A percentile compares a stretch with the other conserved stretches of the same genome.
phyloP scores from a whole-genome alignment of 2,797 vertebrate species.

The Helarctos malayanus region DNA sequence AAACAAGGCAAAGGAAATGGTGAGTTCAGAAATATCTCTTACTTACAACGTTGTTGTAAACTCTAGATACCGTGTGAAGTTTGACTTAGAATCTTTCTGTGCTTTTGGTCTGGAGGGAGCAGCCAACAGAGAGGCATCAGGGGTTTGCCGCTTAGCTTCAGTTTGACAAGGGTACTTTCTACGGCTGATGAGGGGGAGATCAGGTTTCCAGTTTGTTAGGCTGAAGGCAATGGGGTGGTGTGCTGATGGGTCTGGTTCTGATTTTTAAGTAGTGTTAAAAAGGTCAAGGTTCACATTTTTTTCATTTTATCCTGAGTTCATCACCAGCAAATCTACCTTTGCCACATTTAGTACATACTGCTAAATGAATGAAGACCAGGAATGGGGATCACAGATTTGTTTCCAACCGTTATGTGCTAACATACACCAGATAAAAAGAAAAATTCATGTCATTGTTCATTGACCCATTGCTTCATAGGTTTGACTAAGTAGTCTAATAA shows the following conservation, averaged over 20 bases:
- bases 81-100: constrained; percentile 26
- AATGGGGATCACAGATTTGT: background rate
- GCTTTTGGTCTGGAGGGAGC: background rate
- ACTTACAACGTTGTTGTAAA: background rate
- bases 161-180: constrained; percentile 77
- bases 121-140: background rate
- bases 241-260: constrained; percentile 75
- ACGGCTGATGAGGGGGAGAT: constrained; percentile 68
- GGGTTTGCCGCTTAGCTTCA: constrained; percentile 62
- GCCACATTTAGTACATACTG: constrained; percentile 57
- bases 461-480: background rate
- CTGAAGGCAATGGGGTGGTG: constrained; percentile 25
- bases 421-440: background rate
- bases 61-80: background rate
- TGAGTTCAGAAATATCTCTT: background rate
- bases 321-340: constrained; percentile 63
- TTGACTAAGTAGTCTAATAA: background rate
- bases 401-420: background rate
- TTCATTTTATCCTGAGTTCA: constrained; percentile 77
- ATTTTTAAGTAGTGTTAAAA: constrained; percentile 82
- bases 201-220: constrained; percentile 81
- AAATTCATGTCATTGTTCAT: background rate
- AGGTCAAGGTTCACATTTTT: constrained; percentile 78
- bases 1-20: constrained; percentile 32
- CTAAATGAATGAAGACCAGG: constrained; percentile 34